A percentile compares a stretch with the other conserved stretches of the same genome.
Evolutionary conservation across 2,113 vertebrate genomes (phyloP).

Genomic region (Larimichthys polyactis): DNA sequence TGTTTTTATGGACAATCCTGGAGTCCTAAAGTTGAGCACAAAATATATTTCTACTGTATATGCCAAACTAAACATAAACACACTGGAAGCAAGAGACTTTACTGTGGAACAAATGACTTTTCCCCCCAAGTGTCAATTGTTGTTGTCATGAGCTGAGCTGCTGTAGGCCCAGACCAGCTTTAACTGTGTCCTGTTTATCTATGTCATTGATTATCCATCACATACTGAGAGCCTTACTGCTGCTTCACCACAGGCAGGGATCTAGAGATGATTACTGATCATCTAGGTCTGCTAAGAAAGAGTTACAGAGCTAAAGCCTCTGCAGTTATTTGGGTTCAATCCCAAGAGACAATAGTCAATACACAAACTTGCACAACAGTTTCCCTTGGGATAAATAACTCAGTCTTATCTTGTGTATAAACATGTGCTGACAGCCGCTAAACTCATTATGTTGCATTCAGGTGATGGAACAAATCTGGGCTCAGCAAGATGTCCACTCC

Average conservation of each 20-base stretch:
- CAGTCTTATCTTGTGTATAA: background rate
- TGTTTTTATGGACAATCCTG: background rate
- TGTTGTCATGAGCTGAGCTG: slow-evolving; percentile 19
- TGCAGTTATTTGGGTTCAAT: slow-evolving; percentile 16
- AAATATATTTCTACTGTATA: no score
- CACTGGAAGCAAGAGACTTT: background rate
- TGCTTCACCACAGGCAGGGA: background rate
- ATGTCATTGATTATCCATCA: slow-evolving; percentile 54
- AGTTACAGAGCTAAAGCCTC: slow-evolving; percentile 21
- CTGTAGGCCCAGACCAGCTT: slow-evolving; percentile 5
- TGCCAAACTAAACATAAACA: background rate
- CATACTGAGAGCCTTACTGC: slow-evolving; percentile 16
- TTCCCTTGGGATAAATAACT: background rate
- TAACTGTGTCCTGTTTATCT: slow-evolving; percentile 21
- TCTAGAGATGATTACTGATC: slow-evolving; percentile 15
- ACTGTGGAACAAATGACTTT: background rate
- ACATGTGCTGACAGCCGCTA: background rate
- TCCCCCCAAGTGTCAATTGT: background rate
- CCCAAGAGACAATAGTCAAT: slow-evolving; percentile 7
- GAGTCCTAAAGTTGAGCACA: background rate
- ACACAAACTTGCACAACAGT: background rate
- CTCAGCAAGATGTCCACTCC: slow-evolving; percentile 1
- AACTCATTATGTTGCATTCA: background rate
- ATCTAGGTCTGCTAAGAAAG: slow-evolving; percentile 17
- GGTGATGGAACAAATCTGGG: background rate